Base-by-base conservation (phyloP, 2,888 invertebrate genomes). In the Leptothorax acervorum region DNA sequence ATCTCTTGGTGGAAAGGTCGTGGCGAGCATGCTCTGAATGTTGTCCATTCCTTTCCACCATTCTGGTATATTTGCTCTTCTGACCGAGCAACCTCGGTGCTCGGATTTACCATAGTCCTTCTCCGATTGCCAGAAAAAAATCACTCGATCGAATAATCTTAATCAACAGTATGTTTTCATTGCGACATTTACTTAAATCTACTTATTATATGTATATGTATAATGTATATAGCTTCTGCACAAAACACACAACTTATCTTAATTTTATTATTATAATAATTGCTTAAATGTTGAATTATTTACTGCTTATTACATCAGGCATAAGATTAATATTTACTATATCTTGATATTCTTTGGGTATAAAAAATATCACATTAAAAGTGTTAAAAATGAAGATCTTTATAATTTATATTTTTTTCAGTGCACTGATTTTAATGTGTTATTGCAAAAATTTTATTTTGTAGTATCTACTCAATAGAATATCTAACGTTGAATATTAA, bases 81-180 rank as follows among this genome's bases (percentile, higher is more conserved):
- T 82, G 79, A 84, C 86, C 78, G 68, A 73, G 73, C 60, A 60
- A 81, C 73, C 75, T 76, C 83, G 85, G 81, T 86, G 84, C 86
- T 89, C 88, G 85, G 73, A 87, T 87, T 89, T 87, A 51, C 28
- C 71, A 82, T 84, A 87, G 88, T 86, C 51, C 86, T 88, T 55
- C 85, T 88, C 83, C 83, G 84, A 81, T 85, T 82, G 84, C 83
- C 65, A 83, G 78, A 79, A 79, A 86, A 82, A 55, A 90, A 88
- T 88, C 90, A 90, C 83, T 91, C 91, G 88, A 84, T 89, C 90
- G 91, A 86, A 92, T 91, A 89, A 92, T 92, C 90, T 90, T 87
- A 87, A 87, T 85, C 85, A 9, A 15, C 83, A 85, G 82, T 85
- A 81, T 71, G 86, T 85, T 87, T 88, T 73, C 74, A 39, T 85